These are phyloP conservation scores for Pyrgilauda ruficollis DNA, from an alignment of 2,113 vertebrate species.

Conservation along the genomic window DNA sequence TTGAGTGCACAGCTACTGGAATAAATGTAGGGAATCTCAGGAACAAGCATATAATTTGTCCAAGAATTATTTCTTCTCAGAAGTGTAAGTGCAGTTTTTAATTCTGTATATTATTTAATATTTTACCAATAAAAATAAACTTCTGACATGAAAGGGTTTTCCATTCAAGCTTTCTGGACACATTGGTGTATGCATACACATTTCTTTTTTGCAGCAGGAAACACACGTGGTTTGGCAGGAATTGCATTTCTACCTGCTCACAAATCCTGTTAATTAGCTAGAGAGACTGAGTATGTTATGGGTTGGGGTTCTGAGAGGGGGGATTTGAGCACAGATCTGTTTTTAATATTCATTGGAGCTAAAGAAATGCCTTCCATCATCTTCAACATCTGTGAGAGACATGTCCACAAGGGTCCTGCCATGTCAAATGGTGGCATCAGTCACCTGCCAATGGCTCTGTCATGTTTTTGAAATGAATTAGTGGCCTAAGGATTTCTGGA, in stretches of 20 bases:
- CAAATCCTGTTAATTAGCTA: neutral
- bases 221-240: neutral
- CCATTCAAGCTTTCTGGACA: conserved; percentile 68
- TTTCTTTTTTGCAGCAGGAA: neutral
- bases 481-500: neutral
- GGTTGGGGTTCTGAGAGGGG: neutral
- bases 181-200: neutral
- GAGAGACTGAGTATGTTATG: neutral
- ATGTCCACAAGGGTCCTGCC: fast-evolving
- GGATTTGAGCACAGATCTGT: neutral
- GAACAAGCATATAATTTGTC: conserved; percentile 89
- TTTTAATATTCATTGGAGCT: neutral
- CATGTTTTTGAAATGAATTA: neutral
- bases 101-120: conserved; percentile 88
- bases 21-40: conserved; percentile 95
- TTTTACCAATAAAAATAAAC: conserved; percentile 87
- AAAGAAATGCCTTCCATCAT: neutral
- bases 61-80: conserved; percentile 84
- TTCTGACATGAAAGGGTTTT: conserved; percentile 76
- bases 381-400: fast-evolving
- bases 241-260: neutral
- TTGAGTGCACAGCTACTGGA: conserved; percentile 86
- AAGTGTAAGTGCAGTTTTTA: conserved; percentile 87
- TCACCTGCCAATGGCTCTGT: neutral
- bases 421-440: neutral